Evolutionary conservation across 2,797 vertebrate genomes (phyloP).

Genomic region (Natrix natrix): DNA sequence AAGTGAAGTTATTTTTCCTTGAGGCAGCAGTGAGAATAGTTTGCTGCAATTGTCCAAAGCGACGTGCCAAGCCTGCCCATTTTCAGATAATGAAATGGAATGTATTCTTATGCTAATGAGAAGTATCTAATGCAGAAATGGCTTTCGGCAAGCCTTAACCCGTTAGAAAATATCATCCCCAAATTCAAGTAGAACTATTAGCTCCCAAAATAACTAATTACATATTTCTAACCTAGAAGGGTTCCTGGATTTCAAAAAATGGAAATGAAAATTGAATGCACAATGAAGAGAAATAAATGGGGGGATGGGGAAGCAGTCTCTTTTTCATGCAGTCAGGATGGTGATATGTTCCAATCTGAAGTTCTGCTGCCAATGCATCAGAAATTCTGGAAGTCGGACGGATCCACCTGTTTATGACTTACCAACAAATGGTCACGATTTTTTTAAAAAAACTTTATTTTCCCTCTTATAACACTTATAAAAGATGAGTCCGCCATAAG

Average conservation of each 20-base stretch:
- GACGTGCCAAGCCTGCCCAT: conserved; percentile 19
- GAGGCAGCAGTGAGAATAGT: conserved; percentile 39
- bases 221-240: conserved; percentile 23
- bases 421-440: not conserved
- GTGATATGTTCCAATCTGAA: not conserved
- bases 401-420: not conserved
- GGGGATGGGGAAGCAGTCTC: not conserved
- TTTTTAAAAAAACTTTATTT: not conserved
- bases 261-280: not conserved
- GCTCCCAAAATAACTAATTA: conserved; percentile 19
- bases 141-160: conserved; percentile 18
- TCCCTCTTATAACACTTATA: not conserved
- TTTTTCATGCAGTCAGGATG: not conserved
- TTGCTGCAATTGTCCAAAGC: conserved; percentile 38
- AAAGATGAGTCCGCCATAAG: not conserved
- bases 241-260: conserved; percentile 14
- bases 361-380: not conserved
- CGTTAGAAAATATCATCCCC: not conserved
- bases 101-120: conserved; percentile 22
- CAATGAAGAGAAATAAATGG: not conserved
- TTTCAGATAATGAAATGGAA: conserved; percentile 16
- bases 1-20: conserved; percentile 28
- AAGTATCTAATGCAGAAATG: conserved; percentile 11
- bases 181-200: conserved; percentile 7
- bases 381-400: not conserved